These are phyloP conservation scores for Epistrophe eligans DNA, from an alignment of 2,888 invertebrate species.

Conservation along the genomic window DNA sequence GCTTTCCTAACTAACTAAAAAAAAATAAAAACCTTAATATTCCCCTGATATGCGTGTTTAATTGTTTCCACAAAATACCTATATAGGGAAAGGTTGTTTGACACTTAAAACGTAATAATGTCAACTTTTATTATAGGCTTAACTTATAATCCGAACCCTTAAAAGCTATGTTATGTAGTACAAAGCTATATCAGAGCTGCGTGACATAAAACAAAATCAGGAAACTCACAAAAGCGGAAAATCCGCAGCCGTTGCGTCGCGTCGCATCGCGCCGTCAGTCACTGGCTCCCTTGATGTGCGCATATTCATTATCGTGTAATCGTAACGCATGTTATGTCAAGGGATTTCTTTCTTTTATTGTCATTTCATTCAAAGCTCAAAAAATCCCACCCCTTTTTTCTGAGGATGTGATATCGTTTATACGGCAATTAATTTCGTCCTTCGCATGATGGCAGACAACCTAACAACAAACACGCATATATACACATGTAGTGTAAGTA, in stretches of 20 bases:
- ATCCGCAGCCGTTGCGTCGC: not conserved
- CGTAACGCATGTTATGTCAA: conserved; percentile 45
- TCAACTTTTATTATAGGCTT: conserved; percentile 49
- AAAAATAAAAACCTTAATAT: not conserved
- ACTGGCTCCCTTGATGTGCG: conserved; percentile 1
- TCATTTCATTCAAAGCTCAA: conserved; percentile 29
- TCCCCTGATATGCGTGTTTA: conserved; percentile 34
- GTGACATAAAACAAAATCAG: conserved; percentile 37
- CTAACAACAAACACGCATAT: conserved; percentile 25
- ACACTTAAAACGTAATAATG: conserved; percentile 50
- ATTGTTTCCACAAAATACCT: conserved; percentile 27
- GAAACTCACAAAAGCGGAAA: conserved; percentile 27
- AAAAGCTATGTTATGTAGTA: not conserved
- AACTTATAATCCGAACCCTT: conserved; percentile 28
- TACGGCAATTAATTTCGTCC: conserved; percentile 70
- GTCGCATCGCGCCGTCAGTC: not conserved
- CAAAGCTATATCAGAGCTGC: conserved; percentile 14
- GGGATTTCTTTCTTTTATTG: conserved; percentile 60
- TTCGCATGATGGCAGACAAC: conserved; percentile 49
- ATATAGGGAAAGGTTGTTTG: conserved; percentile 22
- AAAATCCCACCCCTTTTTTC: not conserved
- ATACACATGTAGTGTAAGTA: too few relatives aligned
- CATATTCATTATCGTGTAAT: conserved; percentile 32
- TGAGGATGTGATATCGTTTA: conserved; percentile 43
- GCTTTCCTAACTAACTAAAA: not conserved